These are phyloP conservation scores for Athrips mouffetella DNA, from an alignment of 2,888 invertebrate species.

Conservation along the genomic window DNA sequence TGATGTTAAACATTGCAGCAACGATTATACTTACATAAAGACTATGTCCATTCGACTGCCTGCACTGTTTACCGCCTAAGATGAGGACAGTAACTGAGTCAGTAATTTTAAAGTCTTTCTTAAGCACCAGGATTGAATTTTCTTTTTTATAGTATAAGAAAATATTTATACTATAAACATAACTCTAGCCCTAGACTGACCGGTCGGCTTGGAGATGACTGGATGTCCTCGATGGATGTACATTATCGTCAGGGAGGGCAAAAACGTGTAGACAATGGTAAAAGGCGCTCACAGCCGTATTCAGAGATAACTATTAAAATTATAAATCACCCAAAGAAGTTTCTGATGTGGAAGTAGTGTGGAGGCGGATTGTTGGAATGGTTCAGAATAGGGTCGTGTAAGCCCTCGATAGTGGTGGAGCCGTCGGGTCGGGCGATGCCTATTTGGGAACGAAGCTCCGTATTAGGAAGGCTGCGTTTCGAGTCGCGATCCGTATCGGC, in stretches of 20 bases:
- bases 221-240: conserved; percentile 45
- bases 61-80: too few relatives aligned
- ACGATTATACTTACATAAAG: too few relatives aligned
- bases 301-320: conserved; percentile 2
- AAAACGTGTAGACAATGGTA: conserved; percentile 68
- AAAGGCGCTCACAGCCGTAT: conserved; percentile 34
- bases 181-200: conserved; percentile 19
- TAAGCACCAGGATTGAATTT: too few relatives aligned
- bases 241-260: conserved; percentile 40
- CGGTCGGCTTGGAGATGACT: conserved; percentile 27
- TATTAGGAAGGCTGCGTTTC: conserved; percentile 75
- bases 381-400: conserved; percentile 34
- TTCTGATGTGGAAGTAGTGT: neutral
- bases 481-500: conserved; percentile 68
- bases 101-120: too few relatives aligned
- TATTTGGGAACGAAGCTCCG: conserved; percentile 68
- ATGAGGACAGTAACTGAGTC: too few relatives aligned
- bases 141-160: too few relatives aligned
- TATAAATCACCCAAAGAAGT: conserved; percentile 2
- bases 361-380: neutral
- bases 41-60: too few relatives aligned
- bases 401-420: conserved; percentile 58
- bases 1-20: too few relatives aligned
- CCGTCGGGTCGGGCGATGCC: conserved; percentile 53
- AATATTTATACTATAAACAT: conserved; percentile 9